Evolutionary conservation across 2,797 vertebrate genomes (phyloP).

Genomic region (Lophius americanus): DNA sequence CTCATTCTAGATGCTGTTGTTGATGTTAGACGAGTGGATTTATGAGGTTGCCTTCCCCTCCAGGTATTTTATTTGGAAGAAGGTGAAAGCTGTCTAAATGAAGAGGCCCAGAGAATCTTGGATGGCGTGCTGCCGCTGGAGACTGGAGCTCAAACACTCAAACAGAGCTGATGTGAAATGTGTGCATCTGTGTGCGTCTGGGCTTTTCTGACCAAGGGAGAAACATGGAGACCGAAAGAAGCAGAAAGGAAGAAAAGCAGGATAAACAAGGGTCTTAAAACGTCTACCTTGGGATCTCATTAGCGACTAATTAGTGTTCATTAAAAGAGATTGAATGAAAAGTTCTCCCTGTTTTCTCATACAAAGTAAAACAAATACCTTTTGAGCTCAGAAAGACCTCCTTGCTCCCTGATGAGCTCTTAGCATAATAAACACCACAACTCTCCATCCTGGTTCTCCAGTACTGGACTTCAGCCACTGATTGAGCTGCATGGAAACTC

Average conservation of each 20-base stretch:
- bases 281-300: conserved; percentile 67
- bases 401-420: conserved; percentile 60
- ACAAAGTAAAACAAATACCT: conserved; percentile 76
- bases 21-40: conserved; percentile 62
- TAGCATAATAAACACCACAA: conserved; percentile 78
- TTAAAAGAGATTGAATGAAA: conserved; percentile 67
- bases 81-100: conserved; percentile 54
- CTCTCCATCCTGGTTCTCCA: conserved; percentile 47
- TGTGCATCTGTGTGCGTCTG: conserved; percentile 29
- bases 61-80: conserved; percentile 66
- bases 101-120: conserved; percentile 44
- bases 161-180: conserved; percentile 37
- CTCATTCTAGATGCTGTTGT: conserved; percentile 58
- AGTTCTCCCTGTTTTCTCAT: conserved; percentile 59
- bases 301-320: conserved; percentile 73
- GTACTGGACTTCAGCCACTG: conserved; percentile 55
- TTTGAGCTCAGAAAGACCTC: conserved; percentile 74
- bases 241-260: conserved; percentile 37
- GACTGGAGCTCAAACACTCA: conserved; percentile 42
- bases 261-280: conserved; percentile 63
- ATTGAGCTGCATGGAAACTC: conserved; percentile 68
- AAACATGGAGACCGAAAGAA: conserved; percentile 23
- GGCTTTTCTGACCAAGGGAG: conserved; percentile 26
- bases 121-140: conserved; percentile 11
- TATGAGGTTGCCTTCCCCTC: conserved; percentile 43